A percentile compares a stretch with the other conserved stretches of the same genome.
Conservation (phyloP, 2,113 vertebrate genomes). For the Mixornis gularis region DNA sequence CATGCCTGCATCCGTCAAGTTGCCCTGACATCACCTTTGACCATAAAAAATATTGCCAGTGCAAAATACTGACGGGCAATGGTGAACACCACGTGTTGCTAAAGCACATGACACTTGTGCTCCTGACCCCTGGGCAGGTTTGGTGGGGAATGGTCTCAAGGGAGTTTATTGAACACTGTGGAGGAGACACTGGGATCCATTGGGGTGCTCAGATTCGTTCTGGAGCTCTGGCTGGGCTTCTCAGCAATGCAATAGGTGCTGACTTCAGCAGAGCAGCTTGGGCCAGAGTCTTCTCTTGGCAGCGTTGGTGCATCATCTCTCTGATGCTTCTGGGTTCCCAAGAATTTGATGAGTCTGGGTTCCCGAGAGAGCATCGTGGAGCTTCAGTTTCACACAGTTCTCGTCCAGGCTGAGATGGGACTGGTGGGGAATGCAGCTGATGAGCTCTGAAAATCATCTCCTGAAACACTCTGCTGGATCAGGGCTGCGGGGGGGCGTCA, state of each 20-base stretch:
- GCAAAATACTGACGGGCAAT: accelerated
- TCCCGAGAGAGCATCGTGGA: neutral
- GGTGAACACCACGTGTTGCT: accelerated
- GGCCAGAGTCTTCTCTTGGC: neutral
- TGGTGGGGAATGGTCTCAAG: neutral
- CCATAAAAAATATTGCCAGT: neutral
- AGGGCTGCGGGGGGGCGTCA: accelerated
- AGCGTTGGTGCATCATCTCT: neutral
- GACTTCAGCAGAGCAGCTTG: slow-evolving; percentile 13
- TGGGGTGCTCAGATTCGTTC: neutral
- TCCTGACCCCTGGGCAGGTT: neutral
- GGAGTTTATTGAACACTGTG: neutral
- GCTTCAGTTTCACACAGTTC: neutral
- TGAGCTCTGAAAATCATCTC: neutral
- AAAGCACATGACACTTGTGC: neutral
- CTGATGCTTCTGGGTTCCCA: neutral
- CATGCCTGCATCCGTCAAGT: neutral
- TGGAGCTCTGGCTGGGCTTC: neutral
- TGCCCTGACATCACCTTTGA: slow-evolving; percentile 14
- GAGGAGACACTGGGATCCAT: neutral
- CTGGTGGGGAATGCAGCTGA: neutral
- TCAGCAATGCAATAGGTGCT: neutral
- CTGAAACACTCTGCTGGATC: neutral
- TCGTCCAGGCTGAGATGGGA: neutral
- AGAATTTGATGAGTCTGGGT: neutral